phyloP scores from a whole-genome alignment of 2,797 vertebrate species.

The Kryptolebias ocellatus region DNA sequence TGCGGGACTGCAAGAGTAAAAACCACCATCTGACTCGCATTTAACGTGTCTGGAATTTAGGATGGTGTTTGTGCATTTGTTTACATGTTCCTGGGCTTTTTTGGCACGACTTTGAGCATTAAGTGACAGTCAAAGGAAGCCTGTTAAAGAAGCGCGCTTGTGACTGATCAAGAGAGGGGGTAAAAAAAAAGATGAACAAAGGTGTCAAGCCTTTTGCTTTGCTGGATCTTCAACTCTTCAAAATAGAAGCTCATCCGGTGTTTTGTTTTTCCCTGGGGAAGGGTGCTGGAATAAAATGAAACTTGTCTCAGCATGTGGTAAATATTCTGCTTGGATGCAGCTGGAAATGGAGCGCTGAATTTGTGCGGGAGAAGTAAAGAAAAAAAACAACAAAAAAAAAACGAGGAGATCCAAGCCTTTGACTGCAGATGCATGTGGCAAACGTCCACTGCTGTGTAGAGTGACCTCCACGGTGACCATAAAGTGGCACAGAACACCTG shows the following conservation, averaged over 20 bases:
- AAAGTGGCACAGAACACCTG: conserved; percentile 13
- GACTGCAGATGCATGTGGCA: conserved; percentile 40
- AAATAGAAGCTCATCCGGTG: conserved; percentile 66
- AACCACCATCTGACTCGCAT: conserved; percentile 11
- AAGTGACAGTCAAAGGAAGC: conserved; percentile 64
- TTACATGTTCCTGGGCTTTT: conserved; percentile 22
- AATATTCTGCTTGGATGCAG: conserved; percentile 62
- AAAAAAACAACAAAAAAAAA: not conserved
- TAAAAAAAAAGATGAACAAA: conserved; percentile 49
- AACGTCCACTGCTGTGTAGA: conserved; percentile 36
- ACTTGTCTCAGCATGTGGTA: conserved; percentile 76
- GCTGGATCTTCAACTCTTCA: conserved; percentile 61
- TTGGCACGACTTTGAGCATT: conserved; percentile 41
- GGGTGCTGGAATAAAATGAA: conserved; percentile 65
- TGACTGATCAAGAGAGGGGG: conserved; percentile 55
- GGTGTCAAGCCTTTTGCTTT: conserved; percentile 62
- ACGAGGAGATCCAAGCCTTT: conserved; percentile 20
- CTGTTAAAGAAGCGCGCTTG: conserved; percentile 48
- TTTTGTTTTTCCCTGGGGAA: conserved; percentile 64
- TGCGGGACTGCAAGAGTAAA: conserved; percentile 18
- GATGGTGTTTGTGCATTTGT: conserved; percentile 6
- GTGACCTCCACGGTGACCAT: not conserved
- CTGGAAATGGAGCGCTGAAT: conserved; percentile 44
- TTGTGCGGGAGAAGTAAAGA: conserved; percentile 32
- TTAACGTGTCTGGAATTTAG: conserved; percentile 40